phyloP scores from a whole-genome alignment of 2,113 vertebrate genomes.

The Machaerirhynchus nigripectus region DNA sequence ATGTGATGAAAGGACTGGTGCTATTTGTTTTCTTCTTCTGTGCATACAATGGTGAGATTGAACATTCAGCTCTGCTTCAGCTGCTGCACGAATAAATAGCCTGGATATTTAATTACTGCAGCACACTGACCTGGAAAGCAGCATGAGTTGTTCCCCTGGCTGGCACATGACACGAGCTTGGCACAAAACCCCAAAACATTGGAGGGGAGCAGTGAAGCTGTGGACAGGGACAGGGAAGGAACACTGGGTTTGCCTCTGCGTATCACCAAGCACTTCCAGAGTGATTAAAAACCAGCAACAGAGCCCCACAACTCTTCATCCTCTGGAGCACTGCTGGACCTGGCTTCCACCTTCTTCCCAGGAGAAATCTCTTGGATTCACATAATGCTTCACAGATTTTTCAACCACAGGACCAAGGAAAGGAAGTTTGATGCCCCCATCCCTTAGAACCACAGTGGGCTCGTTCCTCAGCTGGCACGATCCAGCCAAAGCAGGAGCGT shows the following conservation, averaged over 20 bases:
- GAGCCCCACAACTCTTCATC: accelerated
- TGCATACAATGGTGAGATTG: conserved; percentile 50
- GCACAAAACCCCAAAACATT: neutral
- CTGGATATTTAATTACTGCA: neutral
- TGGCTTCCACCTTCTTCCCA: neutral
- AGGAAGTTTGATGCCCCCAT: accelerated
- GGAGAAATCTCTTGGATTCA: neutral
- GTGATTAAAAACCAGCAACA: neutral
- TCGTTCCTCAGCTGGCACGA: neutral
- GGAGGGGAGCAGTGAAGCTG: neutral
- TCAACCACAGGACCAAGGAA: neutral
- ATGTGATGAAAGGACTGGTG: conserved; percentile 1
- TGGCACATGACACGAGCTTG: neutral
- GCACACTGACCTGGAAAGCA: neutral
- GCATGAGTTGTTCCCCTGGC: neutral
- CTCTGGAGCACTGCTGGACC: neutral
- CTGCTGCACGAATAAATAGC: neutral
- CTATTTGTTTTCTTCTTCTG: neutral
- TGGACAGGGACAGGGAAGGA: neutral
- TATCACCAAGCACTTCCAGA: neutral
- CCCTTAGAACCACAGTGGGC: neutral
- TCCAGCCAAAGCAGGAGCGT: neutral
- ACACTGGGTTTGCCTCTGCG: neutral
- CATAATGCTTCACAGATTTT: accelerated
- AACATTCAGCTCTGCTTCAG: neutral